A percentile compares a stretch with the other conserved stretches of the same genome.
Conservation (phyloP, 2,113 vertebrate species). For the Dipodomys ordii region DNA sequence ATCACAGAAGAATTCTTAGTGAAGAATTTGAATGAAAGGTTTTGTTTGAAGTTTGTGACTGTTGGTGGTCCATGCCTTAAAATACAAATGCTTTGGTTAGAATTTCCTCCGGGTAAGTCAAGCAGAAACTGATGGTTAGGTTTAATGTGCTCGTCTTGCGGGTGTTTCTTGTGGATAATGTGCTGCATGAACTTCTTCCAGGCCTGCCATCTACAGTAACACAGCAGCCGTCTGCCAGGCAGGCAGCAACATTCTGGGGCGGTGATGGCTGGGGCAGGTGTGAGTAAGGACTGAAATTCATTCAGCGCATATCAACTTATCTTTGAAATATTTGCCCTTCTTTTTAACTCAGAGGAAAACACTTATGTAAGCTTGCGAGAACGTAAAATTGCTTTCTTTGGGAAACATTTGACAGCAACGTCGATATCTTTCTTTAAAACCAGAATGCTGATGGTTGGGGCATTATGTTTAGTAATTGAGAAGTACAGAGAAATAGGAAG, state of each 20-base stretch:
- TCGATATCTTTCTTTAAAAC: constrained; percentile 1
- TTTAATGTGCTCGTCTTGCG: neutral
- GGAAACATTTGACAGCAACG: neutral
- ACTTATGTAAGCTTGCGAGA: neutral
- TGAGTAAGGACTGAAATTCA: neutral
- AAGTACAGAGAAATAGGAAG: neutral
- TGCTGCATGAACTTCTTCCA: accelerated
- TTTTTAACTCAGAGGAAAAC: neutral
- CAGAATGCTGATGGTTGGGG: neutral
- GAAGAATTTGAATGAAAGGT: constrained; percentile 35
- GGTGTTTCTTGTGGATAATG: neutral
- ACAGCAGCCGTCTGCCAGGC: too few relatives aligned
- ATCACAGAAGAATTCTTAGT: neutral
- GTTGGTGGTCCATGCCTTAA: neutral
- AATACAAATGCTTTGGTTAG: constrained; percentile 24
- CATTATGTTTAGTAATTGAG: neutral
- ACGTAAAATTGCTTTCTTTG: neutral
- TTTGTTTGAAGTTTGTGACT: neutral
- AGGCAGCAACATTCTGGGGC: accelerated
- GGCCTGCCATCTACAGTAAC: neutral
- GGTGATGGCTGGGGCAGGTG: neutral
- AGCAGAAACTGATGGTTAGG: neutral
- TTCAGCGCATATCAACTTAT: neutral
- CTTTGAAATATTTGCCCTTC: neutral
- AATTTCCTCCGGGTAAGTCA: neutral